phyloP scores from a whole-genome alignment of 1,140 invertebrate genomes.

The Drosophila micromelanica region DNA sequence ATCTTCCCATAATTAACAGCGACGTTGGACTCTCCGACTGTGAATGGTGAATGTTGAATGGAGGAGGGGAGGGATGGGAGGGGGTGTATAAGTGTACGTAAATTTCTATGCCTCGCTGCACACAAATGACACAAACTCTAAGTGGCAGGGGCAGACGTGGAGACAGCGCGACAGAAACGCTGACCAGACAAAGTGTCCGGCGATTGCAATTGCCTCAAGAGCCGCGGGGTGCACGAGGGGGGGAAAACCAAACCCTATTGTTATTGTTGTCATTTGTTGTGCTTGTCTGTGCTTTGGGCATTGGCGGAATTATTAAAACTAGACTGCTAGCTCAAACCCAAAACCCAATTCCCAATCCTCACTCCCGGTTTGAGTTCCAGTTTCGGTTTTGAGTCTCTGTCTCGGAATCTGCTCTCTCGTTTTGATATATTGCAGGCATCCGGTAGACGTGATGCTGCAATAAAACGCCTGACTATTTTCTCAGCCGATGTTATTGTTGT shows the following conservation, averaged over 20 bases:
- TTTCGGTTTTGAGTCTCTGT: conserved; percentile 36
- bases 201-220: conserved; percentile 65
- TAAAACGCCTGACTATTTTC: conserved; percentile 61
- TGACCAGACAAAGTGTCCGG: conserved; percentile 56
- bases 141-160: conserved; percentile 25
- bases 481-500: conserved; percentile 25
- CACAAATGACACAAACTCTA: conserved; percentile 62
- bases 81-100: conserved; percentile 25
- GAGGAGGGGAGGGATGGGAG: conserved; percentile 12
- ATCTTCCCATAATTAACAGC: conserved; percentile 82
- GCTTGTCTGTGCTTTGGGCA: conserved; percentile 36
- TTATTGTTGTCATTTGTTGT: conserved; percentile 72
- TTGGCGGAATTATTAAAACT: conserved; percentile 77
- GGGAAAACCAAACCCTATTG: conserved; percentile 49
- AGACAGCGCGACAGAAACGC: conserved; percentile 18
- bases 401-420: not conserved
- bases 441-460: conserved; percentile 81
- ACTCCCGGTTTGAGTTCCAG: not conserved
- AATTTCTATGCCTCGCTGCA: conserved; percentile 80
- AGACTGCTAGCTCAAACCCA: conserved; percentile 26
- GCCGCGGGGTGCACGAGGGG: not conserved
- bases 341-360: conserved; percentile 40
- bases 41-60: conserved; percentile 16
- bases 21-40: conserved; percentile 18
- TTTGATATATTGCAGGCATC: conserved; percentile 83